These are phyloP conservation scores for Homarus gammarus DNA, from an alignment of 2,888 invertebrate species.

Conservation along the genomic window DNA sequence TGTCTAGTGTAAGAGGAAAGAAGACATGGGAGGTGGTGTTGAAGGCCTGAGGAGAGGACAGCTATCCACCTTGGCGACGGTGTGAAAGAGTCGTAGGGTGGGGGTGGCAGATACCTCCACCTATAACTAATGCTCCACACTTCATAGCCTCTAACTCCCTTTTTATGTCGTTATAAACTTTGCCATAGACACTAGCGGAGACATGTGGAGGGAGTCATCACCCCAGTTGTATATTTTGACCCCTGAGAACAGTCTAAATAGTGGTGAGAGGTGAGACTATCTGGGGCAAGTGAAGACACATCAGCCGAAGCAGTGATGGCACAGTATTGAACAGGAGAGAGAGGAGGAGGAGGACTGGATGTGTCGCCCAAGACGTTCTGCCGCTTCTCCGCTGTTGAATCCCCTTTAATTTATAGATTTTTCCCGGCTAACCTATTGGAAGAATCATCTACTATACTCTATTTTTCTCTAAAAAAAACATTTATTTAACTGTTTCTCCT, in stretches of 20 bases:
- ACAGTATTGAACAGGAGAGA: constrained; percentile 58
- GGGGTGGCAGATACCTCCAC: constrained; percentile 54
- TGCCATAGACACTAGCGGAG: neutral
- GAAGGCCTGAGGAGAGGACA: neutral
- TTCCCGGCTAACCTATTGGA: constrained; percentile 49
- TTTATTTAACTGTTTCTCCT: too few species aligned
- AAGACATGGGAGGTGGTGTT: neutral
- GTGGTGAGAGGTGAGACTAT: constrained; percentile 2
- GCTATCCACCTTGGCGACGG: constrained; percentile 47
- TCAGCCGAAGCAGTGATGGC: constrained; percentile 40
- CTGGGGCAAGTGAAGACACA: constrained; percentile 55
- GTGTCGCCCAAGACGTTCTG: constrained; percentile 61
- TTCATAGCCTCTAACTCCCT: constrained; percentile 36
- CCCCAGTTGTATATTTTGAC: neutral
- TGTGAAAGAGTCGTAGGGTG: constrained; percentile 50
- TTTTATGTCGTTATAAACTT: constrained; percentile 16
- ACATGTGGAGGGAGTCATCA: neutral
- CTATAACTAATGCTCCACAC: constrained; percentile 57
- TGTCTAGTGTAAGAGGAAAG: neutral
- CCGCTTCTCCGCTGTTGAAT: constrained; percentile 48
- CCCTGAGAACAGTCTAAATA: neutral
- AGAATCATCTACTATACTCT: constrained; percentile 19
- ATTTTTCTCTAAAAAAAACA: too few species aligned
- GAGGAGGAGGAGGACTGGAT: constrained; percentile 48
- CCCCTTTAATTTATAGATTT: constrained; percentile 69